Conservation (phyloP, 2,797 vertebrate genomes). For the Apogon talboti region DNA sequence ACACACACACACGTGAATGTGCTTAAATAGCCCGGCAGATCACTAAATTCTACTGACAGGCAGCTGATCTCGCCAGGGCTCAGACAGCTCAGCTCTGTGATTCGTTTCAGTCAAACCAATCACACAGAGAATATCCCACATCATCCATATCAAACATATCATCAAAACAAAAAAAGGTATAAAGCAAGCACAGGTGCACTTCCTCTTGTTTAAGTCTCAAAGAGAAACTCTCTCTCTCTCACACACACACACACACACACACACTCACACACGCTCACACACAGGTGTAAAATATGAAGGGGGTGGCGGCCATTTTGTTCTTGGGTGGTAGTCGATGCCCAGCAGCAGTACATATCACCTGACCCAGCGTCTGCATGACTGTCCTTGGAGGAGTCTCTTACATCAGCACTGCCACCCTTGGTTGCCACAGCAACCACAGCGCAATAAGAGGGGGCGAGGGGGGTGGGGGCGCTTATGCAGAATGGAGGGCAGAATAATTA, state of each 20-base stretch:
- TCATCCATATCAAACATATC: constrained; percentile 42
- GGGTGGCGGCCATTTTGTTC: constrained; percentile 64
- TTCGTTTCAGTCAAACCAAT: constrained; percentile 46
- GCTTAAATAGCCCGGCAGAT: constrained; percentile 42
- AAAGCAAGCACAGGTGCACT: constrained; percentile 29
- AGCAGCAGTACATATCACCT: constrained; percentile 60
- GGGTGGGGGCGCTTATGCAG: constrained; percentile 57
- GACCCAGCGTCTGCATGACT: constrained; percentile 66
- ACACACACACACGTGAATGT: constrained; percentile 46
- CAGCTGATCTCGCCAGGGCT: constrained; percentile 56
- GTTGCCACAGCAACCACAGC: constrained; percentile 79
- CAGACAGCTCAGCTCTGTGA: constrained; percentile 46
- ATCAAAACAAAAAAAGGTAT: constrained; percentile 27
- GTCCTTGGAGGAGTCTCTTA: constrained; percentile 80
- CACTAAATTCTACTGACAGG: constrained; percentile 55
- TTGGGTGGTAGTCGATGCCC: constrained; percentile 55
- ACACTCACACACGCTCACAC: no score
- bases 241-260: no score
- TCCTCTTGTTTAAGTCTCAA: constrained; percentile 32
- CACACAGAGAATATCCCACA: constrained; percentile 44
- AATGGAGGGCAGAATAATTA: constrained; percentile 76
- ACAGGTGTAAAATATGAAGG: not conserved
- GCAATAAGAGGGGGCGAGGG: constrained; percentile 42
- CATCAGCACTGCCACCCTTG: constrained; percentile 74
- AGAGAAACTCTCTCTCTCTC: constrained; percentile 18